A percentile compares a stretch with the other conserved stretches of the same genome.
These are phyloP conservation scores for Enteromius trimaculatus DNA, from an alignment of 2,797 vertebrate genomes.

Conservation along the genomic window DNA sequence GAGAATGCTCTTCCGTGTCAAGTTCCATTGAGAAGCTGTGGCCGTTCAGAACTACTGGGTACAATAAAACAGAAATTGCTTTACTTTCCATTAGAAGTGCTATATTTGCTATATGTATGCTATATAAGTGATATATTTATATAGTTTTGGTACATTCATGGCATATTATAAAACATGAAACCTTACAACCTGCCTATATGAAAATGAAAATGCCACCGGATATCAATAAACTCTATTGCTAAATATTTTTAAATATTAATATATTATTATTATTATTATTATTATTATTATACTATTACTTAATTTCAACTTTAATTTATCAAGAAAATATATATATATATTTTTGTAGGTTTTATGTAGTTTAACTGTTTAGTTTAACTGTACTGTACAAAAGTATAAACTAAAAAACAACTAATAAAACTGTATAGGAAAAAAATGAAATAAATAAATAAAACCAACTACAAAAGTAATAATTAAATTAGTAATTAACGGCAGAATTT, in stretches of 20 bases:
- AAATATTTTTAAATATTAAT: not conserved
- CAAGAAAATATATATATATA: too few relatives aligned
- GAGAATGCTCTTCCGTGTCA: conserved; percentile 54
- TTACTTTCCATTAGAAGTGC: not conserved
- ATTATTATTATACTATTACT: too few relatives aligned
- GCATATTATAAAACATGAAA: not conserved
- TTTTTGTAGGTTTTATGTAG: too few relatives aligned
- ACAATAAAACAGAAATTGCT: not conserved
- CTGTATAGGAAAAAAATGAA: too few relatives aligned
- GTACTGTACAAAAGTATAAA: too few relatives aligned
- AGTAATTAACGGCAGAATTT: too few relatives aligned
- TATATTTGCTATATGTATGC: not conserved
- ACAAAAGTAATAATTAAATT: too few relatives aligned
- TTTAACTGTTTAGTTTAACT: too few relatives aligned
- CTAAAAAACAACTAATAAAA: too few relatives aligned
- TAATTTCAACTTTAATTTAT: too few relatives aligned
- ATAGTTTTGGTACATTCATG: not conserved
- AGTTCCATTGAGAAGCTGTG: conserved; percentile 53
- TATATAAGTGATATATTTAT: not conserved
- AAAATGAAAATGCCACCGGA: not conserved
- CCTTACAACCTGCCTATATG: not conserved
- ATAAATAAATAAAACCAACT: too few relatives aligned
- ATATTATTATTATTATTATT: too few relatives aligned
- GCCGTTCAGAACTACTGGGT: conserved; percentile 49
- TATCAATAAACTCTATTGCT: not conserved